Percentiles rank a stretch among this genome's conserved stretches.
Evolutionary conservation across 1,140 invertebrate genomes (phyloP).

Genomic region (Drosophila mayri): DNA sequence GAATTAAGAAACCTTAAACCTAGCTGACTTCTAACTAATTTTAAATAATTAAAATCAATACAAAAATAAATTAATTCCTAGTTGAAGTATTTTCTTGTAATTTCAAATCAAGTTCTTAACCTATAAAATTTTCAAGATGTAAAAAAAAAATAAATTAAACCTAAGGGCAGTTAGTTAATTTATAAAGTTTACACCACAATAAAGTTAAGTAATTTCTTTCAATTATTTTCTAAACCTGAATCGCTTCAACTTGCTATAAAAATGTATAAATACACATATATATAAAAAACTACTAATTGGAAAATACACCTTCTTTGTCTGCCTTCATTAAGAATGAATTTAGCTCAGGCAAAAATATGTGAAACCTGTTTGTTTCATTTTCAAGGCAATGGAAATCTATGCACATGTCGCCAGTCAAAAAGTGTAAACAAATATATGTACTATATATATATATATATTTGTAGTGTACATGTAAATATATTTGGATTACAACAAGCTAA

Average conservation of each 20-base stretch:
- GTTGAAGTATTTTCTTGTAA: neutral
- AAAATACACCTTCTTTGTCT: neutral
- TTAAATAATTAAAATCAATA: too few relatives aligned
- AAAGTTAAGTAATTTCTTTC: neutral
- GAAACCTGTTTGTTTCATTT: conserved; percentile 8
- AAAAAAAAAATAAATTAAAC: too few relatives aligned
- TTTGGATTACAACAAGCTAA: neutral
- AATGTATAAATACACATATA: neutral
- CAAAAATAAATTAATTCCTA: too few relatives aligned
- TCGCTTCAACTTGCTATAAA: too few relatives aligned
- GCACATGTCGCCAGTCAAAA: conserved; percentile 61
- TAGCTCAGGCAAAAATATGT: neutral
- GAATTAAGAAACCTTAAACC: neutral
- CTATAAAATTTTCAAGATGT: neutral
- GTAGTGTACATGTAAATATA: neutral
- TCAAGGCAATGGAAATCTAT: conserved; percentile 58
- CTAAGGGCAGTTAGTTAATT: neutral
- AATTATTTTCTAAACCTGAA: neutral
- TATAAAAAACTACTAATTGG: conserved; percentile 8
- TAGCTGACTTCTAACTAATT: too few relatives aligned
- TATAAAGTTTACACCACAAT: neutral
- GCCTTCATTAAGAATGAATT: conserved; percentile 20
- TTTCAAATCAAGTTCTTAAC: too few relatives aligned
- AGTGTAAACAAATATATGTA: conserved; percentile 4
- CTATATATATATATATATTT: neutral